A percentile compares a stretch with the other conserved stretches of the same genome.
These are phyloP conservation scores for Protophormia terraenovae DNA, from an alignment of 2,888 invertebrate species.

Conservation along the genomic window DNA sequence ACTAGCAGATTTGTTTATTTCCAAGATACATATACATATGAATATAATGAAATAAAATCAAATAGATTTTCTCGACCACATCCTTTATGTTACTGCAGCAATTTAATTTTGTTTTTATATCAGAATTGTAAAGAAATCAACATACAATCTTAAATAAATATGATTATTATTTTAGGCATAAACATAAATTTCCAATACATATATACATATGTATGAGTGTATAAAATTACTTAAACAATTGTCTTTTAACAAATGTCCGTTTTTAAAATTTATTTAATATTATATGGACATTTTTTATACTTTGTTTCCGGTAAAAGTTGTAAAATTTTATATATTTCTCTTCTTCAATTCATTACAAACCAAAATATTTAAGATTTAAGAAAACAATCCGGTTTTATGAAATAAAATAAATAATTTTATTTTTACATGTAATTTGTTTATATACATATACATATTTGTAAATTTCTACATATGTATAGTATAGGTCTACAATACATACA, in stretches of 20 bases:
- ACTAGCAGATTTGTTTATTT: neutral
- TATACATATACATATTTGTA: neutral
- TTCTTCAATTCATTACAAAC: slow-evolving; percentile 42
- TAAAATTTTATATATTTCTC: slow-evolving; percentile 13
- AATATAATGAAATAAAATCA: slow-evolving; percentile 27
- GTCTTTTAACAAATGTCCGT: slow-evolving; percentile 3
- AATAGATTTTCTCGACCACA: slow-evolving; percentile 59
- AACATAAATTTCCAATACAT: neutral
- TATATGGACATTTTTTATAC: neutral
- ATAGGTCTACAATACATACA: neutral
- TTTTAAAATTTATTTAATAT: neutral
- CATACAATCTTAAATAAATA: slow-evolving; percentile 17
- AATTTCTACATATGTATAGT: neutral
- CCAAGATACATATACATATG: too few relatives aligned
- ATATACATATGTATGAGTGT: neutral
- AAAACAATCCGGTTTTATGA: slow-evolving; percentile 32
- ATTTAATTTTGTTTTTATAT: slow-evolving; percentile 46
- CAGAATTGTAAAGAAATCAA: slow-evolving; percentile 2
- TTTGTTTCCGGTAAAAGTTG: slow-evolving; percentile 46
- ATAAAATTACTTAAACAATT: neutral
- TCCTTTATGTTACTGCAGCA: slow-evolving; percentile 50
- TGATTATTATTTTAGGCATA: slow-evolving; percentile 29
- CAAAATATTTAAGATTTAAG: slow-evolving; percentile 11
- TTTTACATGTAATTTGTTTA: neutral
- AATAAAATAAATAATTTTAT: slow-evolving; percentile 16